Base-by-base conservation (phyloP, 2,888 invertebrate species). In the Diarsia mendica region DNA sequence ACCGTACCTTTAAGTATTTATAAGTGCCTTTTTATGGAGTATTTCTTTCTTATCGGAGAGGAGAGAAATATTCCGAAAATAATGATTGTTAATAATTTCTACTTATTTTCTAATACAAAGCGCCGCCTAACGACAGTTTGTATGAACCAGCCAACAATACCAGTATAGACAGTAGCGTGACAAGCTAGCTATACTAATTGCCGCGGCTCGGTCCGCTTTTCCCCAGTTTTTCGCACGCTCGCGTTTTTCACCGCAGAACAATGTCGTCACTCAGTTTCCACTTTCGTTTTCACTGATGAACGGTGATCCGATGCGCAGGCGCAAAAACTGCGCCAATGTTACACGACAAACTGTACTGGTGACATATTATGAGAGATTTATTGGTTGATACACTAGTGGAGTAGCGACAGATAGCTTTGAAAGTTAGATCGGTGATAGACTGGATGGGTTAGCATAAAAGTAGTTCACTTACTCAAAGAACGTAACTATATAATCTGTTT, bases 211-310 rank as follows among this genome's bases (percentile, higher is more conserved):
- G 64, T 55, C 73, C 85, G 84, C 86, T 86, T 91, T 93, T 92
- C 92, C 91, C 91, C 90, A 82, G 84, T 79, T 82, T 79, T 89
- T 91, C 91, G 89, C 91, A 91, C 91, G 92, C 90, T 89, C 86
- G 88, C 79, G 88, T 92, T 94, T 94, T 95, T 94, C 93, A 91
- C 90, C 80, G 75, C 74, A 85, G 89, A 94, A 95, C 95, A 96
- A 95, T 95, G 93, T 95, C 93, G 93, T 95, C 94, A 95, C 95
- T 94, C 87, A 86, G 88, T 95, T 95, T 95, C 95, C 95, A 96
- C 96, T 96, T 95, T 96, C 96, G 91, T 92, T 96, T 96, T 96
- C 95, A 90, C 93, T 91, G 90, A 89, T 91, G 90, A 92, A 91
- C 90, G 91, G 90, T 85, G 89, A 84, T 87, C 88, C 81, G 85